Percentiles rank a stretch among this genome's conserved stretches.
Conservation (phyloP, 2,888 invertebrate genomes). For the Mythimna loreyi region DNA sequence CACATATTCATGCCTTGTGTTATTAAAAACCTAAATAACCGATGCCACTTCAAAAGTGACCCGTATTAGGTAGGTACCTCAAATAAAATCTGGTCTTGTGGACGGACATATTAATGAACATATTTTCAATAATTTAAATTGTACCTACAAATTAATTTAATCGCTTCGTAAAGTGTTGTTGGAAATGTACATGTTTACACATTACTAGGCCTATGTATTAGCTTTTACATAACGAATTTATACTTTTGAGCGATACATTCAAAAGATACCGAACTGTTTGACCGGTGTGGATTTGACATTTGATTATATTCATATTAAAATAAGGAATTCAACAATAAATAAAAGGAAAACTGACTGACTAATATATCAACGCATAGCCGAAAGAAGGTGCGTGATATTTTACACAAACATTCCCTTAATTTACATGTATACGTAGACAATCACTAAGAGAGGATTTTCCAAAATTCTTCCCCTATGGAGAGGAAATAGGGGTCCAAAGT, state of each 20-base stretch:
- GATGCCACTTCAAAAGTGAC: slow-evolving; percentile 71
- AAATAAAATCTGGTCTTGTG: slow-evolving; percentile 49
- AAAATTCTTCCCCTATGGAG: too few relatives aligned
- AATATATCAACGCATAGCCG: too few relatives aligned
- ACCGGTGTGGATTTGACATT: too few relatives aligned
- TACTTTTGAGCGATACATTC: not conserved
- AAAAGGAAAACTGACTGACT: too few relatives aligned
- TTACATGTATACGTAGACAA: too few relatives aligned
- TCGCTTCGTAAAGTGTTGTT: not conserved
- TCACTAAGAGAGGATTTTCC: too few relatives aligned
- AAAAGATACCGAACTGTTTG: too few relatives aligned
- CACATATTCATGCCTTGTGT: slow-evolving; percentile 84
- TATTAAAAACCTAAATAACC: slow-evolving; percentile 80
- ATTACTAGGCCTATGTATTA: not conserved
- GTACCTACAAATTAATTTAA: slow-evolving; percentile 18
- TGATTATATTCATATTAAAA: too few relatives aligned
- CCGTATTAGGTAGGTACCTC: slow-evolving; percentile 57
- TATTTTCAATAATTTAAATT: slow-evolving; percentile 31
- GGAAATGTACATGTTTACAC: slow-evolving; percentile 2
- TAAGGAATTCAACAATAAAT: too few relatives aligned
- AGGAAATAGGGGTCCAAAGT: too few relatives aligned
- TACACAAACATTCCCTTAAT: too few relatives aligned
- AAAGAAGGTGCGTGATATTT: too few relatives aligned
- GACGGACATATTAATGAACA: slow-evolving; percentile 16
- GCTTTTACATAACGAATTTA: not conserved